phyloP scores from a whole-genome alignment of 2,113 vertebrate genomes.

The Dasyurus viverrinus region DNA sequence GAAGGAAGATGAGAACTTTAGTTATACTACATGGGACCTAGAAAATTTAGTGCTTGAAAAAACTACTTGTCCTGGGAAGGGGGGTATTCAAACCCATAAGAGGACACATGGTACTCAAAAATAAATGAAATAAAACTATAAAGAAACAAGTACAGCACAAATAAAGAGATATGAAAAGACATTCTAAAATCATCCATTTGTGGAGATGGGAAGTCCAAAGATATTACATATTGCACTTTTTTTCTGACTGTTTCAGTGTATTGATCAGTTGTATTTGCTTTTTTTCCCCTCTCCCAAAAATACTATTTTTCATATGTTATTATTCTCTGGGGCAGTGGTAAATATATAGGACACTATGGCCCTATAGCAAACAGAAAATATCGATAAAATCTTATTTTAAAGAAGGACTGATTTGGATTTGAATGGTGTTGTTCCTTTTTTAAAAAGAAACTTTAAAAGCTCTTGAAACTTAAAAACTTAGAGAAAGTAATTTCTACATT shows the following conservation, averaged over 20 bases:
- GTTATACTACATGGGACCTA: neutral
- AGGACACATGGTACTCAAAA: neutral
- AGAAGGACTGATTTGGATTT: neutral
- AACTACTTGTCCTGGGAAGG: neutral
- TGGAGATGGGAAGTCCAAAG: neutral
- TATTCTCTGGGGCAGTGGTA: neutral
- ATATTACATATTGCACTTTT: neutral
- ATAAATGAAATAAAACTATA: neutral
- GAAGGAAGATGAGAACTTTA: neutral
- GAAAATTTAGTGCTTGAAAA: neutral
- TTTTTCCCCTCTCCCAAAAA: neutral
- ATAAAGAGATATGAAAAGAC: neutral
- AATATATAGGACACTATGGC: neutral
- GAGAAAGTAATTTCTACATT: neutral
- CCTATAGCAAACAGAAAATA: neutral
- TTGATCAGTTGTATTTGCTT: neutral
- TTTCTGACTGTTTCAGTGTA: neutral
- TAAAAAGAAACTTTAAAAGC: constrained; percentile 10
- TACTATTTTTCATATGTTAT: neutral
- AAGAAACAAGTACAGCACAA: too few relatives aligned
- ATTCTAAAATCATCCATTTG: neutral
- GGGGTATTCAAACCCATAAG: neutral
- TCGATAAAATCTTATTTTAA: neutral
- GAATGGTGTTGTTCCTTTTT: constrained; percentile 13
- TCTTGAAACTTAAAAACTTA: neutral